Evolutionary conservation across 2,888 invertebrate genomes (phyloP).

Genomic region (Pyrocoelia pectoralis): DNA sequence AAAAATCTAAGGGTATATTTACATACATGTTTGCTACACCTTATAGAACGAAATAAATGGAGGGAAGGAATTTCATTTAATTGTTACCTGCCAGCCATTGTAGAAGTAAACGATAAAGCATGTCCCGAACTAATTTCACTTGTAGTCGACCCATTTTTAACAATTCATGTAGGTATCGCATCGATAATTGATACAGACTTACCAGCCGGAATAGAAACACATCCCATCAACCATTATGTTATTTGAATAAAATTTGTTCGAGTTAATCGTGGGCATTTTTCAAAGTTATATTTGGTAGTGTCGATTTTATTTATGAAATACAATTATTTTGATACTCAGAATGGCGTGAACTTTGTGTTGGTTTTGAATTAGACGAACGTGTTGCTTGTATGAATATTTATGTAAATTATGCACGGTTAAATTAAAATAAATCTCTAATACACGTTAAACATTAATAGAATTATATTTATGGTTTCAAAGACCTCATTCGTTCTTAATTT

Average conservation of each 20-base stretch:
- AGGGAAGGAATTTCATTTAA: too few species aligned
- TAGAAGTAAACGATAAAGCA: too few species aligned
- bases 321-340: not conserved
- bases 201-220: not conserved
- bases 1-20: too few species aligned
- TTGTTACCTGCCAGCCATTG: too few species aligned
- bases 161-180: too few species aligned
- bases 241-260: not conserved
- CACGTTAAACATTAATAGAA: not conserved
- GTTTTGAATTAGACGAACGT: not conserved
- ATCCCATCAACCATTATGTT: not conserved
- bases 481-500: conserved; percentile 20
- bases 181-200: too few species aligned
- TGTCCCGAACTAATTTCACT: too few species aligned
- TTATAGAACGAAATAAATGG: too few species aligned
- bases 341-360: not conserved
- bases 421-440: conserved; percentile 4
- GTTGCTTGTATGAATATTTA: not conserved
- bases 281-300: not conserved
- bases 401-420: conserved; percentile 6
- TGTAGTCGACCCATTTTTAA: too few species aligned
- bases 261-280: not conserved
- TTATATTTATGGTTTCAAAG: conserved; percentile 27
- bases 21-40: too few species aligned
- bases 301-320: not conserved